Conservation (phyloP, 2,888 invertebrate genomes). For the Harmothoe impar region DNA sequence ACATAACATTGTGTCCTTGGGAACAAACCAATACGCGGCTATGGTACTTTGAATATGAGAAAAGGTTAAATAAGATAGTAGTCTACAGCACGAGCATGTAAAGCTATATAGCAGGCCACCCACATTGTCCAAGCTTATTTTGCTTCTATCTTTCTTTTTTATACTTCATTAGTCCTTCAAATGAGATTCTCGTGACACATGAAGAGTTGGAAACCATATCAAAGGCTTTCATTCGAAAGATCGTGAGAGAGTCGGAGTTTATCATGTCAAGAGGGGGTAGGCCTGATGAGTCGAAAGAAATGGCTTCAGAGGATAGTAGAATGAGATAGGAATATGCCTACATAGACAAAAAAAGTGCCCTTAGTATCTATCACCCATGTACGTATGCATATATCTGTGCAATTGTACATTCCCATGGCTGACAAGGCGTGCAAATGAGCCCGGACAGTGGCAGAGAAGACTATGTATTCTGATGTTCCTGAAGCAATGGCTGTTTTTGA, state of each 20-base stretch:
- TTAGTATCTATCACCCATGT: neutral
- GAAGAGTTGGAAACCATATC: neutral
- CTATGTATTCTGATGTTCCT: too few species aligned
- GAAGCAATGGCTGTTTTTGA: neutral
- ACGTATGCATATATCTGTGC: neutral
- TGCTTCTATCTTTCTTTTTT: neutral
- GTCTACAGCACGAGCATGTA: too few species aligned
- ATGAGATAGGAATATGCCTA: neutral
- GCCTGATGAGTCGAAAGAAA: conserved; percentile 1
- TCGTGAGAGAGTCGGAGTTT: neutral
- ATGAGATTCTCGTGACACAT: neutral
- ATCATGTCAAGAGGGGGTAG: neutral
- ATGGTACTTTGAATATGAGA: too few species aligned
- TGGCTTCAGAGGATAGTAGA: neutral
- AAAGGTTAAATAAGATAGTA: too few species aligned
- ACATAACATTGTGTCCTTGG: too few species aligned
- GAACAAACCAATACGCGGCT: too few species aligned
- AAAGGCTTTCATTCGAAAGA: neutral
- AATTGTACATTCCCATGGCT: neutral
- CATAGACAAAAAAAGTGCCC: neutral
- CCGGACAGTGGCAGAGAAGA: neutral
- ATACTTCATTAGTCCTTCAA: neutral
- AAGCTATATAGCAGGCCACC: too few species aligned
- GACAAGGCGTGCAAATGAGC: neutral
- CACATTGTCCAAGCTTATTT: neutral